Evolutionary conservation across 2,797 vertebrate genomes (phyloP).

Genomic region (Sebastes taczanowskii): DNA sequence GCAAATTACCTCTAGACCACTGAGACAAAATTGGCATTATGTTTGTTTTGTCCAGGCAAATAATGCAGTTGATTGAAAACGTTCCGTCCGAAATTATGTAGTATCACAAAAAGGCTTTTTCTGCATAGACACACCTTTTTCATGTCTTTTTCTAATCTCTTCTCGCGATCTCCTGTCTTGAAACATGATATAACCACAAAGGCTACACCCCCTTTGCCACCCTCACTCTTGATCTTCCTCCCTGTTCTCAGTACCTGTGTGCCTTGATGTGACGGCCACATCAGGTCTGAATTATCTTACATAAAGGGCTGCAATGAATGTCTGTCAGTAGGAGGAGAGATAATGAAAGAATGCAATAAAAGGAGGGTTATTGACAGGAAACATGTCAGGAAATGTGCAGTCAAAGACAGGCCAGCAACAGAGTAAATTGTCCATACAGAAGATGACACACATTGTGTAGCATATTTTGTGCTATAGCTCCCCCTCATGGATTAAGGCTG

Average conservation of each 20-base stretch:
- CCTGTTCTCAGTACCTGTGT: neutral
- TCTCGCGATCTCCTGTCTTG: constrained; percentile 2
- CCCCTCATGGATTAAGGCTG: constrained; percentile 58
- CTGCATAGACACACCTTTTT: neutral
- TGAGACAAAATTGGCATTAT: neutral
- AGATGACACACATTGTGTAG: neutral
- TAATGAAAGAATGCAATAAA: constrained; percentile 31
- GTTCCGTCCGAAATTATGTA: neutral
- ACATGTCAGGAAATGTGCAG: constrained; percentile 42
- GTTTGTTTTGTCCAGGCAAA: neutral
- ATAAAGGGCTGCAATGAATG: neutral
- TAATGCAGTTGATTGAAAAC: neutral
- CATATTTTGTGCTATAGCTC: constrained; percentile 46
- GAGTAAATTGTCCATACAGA: neutral
- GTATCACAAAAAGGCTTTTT: neutral
- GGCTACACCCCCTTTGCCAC: neutral
- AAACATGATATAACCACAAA: neutral
- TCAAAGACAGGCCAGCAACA: constrained; percentile 6
- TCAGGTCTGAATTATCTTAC: constrained; percentile 21
- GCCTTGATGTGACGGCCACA: constrained; percentile 3
- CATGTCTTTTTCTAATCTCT: neutral
- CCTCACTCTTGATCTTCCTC: neutral
- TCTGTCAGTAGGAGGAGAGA: constrained; percentile 15
- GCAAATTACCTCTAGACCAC: neutral
- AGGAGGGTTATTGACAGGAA: constrained; percentile 41